These are phyloP conservation scores for Venustoraphidia nigricollis DNA, from an alignment of 2,888 invertebrate genomes.

Conservation along the genomic window DNA sequence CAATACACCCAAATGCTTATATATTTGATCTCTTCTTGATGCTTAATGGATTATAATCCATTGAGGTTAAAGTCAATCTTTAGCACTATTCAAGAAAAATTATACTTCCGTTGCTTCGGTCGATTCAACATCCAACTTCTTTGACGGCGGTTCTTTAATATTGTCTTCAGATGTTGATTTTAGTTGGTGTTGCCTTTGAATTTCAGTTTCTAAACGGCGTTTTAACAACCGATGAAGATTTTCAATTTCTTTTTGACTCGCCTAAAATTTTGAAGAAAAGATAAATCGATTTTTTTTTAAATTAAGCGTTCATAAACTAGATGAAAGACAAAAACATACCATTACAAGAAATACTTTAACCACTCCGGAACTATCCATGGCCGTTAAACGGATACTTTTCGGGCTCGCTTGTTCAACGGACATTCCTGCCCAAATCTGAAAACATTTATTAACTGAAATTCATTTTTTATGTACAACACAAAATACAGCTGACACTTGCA, in stretches of 20 bases:
- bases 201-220: slow-evolving; percentile 34
- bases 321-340: slow-evolving; percentile 31
- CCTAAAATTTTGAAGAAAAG: slow-evolving; percentile 24
- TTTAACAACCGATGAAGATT: slow-evolving; percentile 46
- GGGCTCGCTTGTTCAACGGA: slow-evolving; percentile 73
- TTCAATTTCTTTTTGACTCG: slow-evolving; percentile 53
- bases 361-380: slow-evolving; percentile 66
- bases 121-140: neutral
- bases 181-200: slow-evolving; percentile 16
- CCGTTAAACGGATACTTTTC: slow-evolving; percentile 78
- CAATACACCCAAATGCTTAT: too few species aligned
- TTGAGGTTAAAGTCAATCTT: too few species aligned
- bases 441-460: slow-evolving; percentile 6
- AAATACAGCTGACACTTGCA: neutral
- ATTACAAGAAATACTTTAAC: slow-evolving; percentile 77
- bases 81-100: too few species aligned
- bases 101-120: too few species aligned
- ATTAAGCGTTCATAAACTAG: slow-evolving; percentile 7
- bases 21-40: too few species aligned
- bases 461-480: neutral
- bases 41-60: too few species aligned
- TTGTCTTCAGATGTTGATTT: slow-evolving; percentile 37
- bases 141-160: slow-evolving; percentile 22
- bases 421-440: slow-evolving; percentile 78
- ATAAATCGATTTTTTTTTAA: neutral